phyloP scores from a whole-genome alignment of 2,113 vertebrate species.

The Bothrops jararaca region DNA sequence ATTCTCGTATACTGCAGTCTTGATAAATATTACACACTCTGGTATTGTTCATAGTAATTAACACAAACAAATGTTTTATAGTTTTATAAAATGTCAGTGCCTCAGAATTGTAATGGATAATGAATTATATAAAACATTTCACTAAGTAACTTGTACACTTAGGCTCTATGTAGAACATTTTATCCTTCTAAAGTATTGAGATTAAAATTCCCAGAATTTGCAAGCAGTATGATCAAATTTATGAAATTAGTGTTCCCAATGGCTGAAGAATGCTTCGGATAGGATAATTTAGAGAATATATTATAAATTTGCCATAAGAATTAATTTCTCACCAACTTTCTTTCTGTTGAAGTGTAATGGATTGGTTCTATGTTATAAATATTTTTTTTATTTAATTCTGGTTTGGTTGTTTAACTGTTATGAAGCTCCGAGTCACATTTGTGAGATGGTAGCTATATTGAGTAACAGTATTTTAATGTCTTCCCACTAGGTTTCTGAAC shows the following conservation, averaged over 20 bases:
- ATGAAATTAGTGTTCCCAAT: background rate
- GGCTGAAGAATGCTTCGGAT: background rate
- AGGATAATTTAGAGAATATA: background rate
- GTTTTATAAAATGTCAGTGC: background rate
- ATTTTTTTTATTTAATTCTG: background rate
- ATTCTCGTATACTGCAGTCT: background rate
- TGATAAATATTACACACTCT: background rate
- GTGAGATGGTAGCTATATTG: background rate
- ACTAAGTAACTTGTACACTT: background rate
- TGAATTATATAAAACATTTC: background rate
- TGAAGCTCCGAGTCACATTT: background rate
- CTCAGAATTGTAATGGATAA: background rate
- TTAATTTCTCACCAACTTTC: background rate
- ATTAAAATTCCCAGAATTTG: background rate
- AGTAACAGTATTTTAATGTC: background rate
- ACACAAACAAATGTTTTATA: background rate
- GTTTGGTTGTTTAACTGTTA: background rate
- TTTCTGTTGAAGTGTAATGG: background rate
- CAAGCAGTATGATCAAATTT: background rate
- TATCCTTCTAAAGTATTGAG: background rate
- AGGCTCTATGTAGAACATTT: background rate
- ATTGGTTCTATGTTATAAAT: background rate
- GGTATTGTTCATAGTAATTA: background rate
- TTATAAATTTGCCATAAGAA: background rate
- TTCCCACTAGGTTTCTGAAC: background rate